A percentile compares a stretch with the other conserved stretches of the same genome.
Conservation (phyloP, 2,888 invertebrate species). For the Trichogramma dendrolimi region DNA sequence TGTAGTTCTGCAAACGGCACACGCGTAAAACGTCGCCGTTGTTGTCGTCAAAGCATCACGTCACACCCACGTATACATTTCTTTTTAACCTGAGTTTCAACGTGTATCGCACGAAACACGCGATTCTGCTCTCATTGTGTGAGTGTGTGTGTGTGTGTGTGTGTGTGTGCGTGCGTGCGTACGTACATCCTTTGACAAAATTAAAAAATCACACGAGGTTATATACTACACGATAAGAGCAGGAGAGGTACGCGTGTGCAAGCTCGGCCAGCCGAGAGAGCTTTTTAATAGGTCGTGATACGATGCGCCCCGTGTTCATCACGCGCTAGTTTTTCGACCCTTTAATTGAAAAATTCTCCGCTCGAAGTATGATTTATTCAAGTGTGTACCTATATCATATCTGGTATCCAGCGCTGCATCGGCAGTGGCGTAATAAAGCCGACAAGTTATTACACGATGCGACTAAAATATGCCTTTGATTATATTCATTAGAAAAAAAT, state of each 20-base stretch:
- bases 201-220: constrained; percentile 21
- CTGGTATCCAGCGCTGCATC: too few relatives aligned
- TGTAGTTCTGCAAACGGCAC: constrained; percentile 14
- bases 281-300: constrained; percentile 2
- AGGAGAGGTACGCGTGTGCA: neutral
- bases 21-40: constrained; percentile 9
- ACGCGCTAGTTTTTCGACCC: neutral
- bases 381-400: too few relatives aligned
- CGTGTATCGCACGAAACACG: too few relatives aligned
- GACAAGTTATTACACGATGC: too few relatives aligned
- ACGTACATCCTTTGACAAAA: constrained; percentile 18
- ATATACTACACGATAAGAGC: neutral
- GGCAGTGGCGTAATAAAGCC: too few relatives aligned
- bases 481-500: too few relatives aligned
- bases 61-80: too few relatives aligned
- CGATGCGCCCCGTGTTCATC: neutral
- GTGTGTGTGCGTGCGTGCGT: constrained; percentile 2
- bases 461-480: too few relatives aligned
- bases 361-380: constrained; percentile 19
- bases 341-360: constrained; percentile 18
- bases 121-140: too few relatives aligned
- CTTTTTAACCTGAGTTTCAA: too few relatives aligned
- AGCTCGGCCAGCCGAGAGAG: neutral
- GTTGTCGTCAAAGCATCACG: neutral
- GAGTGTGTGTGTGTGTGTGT: neutral